phyloP scores from a whole-genome alignment of 2,797 vertebrate species.

The Anniella stebbinsi region DNA sequence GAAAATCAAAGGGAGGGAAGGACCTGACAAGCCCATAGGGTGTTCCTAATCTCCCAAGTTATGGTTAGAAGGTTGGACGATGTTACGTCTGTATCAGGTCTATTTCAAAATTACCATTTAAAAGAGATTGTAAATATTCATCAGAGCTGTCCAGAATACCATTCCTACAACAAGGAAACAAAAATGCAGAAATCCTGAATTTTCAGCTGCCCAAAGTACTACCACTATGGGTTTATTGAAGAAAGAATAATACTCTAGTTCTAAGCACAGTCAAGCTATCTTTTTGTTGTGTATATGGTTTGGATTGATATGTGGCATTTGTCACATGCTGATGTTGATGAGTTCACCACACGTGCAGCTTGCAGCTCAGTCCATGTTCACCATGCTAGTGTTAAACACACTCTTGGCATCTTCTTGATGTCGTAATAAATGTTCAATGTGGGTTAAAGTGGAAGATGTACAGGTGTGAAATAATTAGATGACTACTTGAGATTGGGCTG shows the following conservation, averaged over 20 bases:
- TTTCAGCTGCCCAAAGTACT: neutral
- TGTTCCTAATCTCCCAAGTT: neutral
- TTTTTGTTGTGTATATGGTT: neutral
- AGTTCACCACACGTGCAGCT: neutral
- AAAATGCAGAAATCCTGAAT: neutral
- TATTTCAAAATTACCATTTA: neutral
- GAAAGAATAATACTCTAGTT: neutral
- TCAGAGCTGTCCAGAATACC: neutral
- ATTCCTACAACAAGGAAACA: no score
- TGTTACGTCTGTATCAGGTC: neutral
- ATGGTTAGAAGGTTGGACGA: neutral
- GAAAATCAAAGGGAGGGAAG: neutral
- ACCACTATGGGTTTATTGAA: neutral
- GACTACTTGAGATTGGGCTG: neutral
- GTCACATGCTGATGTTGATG: neutral
- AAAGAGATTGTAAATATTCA: neutral
- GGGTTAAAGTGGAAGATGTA: no score
- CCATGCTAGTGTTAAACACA: neutral
- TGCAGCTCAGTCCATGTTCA: neutral
- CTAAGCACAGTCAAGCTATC: neutral
- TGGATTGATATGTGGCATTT: neutral
- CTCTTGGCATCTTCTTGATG: neutral
- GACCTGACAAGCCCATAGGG: neutral
- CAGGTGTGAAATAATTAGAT: no score
- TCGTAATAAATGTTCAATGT: neutral